Percentiles rank a stretch among this genome's conserved stretches.
Conservation (phyloP, 2,888 invertebrate genomes). For the Thera obeliscata region DNA sequence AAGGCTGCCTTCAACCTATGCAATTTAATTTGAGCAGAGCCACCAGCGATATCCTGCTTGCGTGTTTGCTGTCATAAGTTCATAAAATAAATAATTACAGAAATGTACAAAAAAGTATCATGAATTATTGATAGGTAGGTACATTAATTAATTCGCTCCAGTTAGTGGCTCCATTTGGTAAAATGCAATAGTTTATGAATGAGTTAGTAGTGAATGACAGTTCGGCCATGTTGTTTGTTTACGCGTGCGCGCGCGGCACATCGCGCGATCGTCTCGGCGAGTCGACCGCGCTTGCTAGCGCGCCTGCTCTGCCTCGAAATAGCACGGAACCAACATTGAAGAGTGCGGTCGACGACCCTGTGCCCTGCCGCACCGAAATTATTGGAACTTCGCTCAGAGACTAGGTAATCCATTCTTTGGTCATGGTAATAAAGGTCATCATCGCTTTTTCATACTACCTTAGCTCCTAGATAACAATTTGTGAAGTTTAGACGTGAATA, state of each 20-base stretch:
- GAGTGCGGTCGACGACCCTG: conserved; percentile 79
- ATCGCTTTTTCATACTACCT: conserved; percentile 42
- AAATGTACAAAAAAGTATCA: not conserved
- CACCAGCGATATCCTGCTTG: conserved; percentile 5
- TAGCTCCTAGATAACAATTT: not conserved
- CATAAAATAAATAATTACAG: too few relatives aligned
- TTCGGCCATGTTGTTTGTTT: conserved; percentile 81
- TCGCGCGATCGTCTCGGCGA: conserved; percentile 63
- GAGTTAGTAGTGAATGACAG: conserved; percentile 81
- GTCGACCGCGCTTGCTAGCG: conserved; percentile 68
- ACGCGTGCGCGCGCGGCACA: conserved; percentile 73
- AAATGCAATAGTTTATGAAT: conserved; percentile 79
- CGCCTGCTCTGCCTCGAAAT: conserved; percentile 75
- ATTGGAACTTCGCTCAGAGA: conserved; percentile 71
- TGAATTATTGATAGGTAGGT: not conserved
- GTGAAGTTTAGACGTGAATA: not conserved
- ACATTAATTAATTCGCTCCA: not conserved
- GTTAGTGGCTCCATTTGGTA: conserved; percentile 61
- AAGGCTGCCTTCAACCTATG: conserved; percentile 59
- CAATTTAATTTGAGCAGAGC: conserved; percentile 45
- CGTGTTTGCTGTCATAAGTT: not conserved
- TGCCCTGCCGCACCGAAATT: conserved; percentile 78
- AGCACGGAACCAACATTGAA: conserved; percentile 76
- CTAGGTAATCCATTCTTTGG: conserved; percentile 65
- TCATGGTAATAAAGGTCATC: conserved; percentile 55